Conservation (phyloP, 2,113 vertebrate genomes). For the Pteruthius melanotis region DNA sequence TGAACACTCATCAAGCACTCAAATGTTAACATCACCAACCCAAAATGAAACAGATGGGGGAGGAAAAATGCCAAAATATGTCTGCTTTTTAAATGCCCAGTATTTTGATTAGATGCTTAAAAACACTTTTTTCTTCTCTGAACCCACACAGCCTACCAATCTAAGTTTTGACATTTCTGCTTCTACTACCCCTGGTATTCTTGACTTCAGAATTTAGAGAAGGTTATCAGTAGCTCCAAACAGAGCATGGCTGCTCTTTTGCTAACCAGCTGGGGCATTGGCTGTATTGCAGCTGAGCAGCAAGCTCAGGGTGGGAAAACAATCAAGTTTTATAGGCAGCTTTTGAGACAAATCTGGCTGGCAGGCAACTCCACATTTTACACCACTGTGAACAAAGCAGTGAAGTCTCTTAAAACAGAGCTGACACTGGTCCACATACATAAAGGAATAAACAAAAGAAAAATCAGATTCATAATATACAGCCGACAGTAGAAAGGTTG, state of each 20-base stretch:
- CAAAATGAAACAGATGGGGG: constrained; percentile 32
- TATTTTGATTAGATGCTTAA: constrained; percentile 19
- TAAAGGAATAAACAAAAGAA: background rate
- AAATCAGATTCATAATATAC: background rate
- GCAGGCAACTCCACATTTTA: background rate
- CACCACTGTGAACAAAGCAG: background rate
- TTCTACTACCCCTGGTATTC: background rate
- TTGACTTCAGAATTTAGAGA: background rate
- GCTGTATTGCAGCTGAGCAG: background rate
- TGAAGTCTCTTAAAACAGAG: background rate
- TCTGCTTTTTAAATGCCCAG: background rate
- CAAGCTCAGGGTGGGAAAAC: background rate
- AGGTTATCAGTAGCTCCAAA: background rate
- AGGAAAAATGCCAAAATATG: constrained; percentile 19
- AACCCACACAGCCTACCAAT: background rate
- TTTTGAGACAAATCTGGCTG: background rate
- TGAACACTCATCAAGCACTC: background rate
- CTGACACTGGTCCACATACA: background rate
- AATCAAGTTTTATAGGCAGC: background rate
- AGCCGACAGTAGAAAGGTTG: background rate
- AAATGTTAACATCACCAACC: background rate
- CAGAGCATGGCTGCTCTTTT: background rate
- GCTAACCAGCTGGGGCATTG: background rate
- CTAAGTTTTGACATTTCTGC: background rate
- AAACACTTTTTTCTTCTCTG: background rate